Conservation (phyloP, 2,888 invertebrate genomes). For the Drosophila paramelanica region DNA sequence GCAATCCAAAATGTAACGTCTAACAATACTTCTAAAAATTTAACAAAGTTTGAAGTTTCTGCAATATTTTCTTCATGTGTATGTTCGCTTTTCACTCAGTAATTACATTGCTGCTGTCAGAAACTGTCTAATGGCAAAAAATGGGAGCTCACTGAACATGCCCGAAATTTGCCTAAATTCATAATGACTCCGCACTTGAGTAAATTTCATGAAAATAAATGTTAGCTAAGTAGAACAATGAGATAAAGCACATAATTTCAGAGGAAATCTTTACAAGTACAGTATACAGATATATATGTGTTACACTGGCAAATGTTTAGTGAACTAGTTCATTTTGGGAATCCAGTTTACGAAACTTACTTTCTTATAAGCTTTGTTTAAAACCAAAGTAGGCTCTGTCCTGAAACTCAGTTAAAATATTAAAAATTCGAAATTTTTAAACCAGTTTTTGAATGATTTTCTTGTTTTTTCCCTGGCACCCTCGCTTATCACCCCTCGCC, state of each 20-base stretch:
- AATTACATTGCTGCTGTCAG: slow-evolving; percentile 33
- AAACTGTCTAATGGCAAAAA: slow-evolving; percentile 9
- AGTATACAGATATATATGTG: neutral
- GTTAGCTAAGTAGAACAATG: slow-evolving; percentile 10
- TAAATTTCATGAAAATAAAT: slow-evolving; percentile 19
- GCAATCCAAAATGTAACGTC: too few species aligned
- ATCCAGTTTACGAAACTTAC: too few species aligned
- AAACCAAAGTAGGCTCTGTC: too few species aligned
- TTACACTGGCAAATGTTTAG: neutral
- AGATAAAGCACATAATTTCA: slow-evolving; percentile 11
- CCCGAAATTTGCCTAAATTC: slow-evolving; percentile 24
- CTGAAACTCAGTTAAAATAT: too few species aligned
- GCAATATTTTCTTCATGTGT: slow-evolving; percentile 29
- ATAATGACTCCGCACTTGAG: slow-evolving; percentile 25
- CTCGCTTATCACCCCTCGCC: too few species aligned
- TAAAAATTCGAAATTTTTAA: too few species aligned
- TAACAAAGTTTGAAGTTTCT: too few species aligned
- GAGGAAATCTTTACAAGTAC: slow-evolving; percentile 1
- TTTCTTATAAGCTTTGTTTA: too few species aligned
- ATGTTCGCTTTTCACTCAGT: slow-evolving; percentile 8
- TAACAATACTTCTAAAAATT: too few species aligned
- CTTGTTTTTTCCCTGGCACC: too few species aligned
- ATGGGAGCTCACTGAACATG: slow-evolving; percentile 28
- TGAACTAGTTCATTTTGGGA: too few species aligned
- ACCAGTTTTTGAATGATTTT: too few species aligned